phyloP scores from a whole-genome alignment of 2,797 vertebrate genomes.

The Hippopotamyrus pictus region DNA sequence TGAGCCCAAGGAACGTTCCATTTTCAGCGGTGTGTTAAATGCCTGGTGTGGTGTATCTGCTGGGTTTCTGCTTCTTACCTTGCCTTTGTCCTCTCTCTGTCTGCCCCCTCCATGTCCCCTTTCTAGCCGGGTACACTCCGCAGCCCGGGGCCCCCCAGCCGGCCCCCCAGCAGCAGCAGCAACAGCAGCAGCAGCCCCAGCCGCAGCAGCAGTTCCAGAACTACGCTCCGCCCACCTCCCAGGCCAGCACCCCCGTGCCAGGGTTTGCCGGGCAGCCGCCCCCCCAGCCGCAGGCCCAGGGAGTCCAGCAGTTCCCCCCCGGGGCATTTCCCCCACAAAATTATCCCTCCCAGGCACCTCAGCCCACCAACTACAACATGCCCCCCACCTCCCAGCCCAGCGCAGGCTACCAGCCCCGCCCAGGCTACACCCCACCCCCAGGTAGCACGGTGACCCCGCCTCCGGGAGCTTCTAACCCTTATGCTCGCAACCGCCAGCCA shows the following conservation, averaged over 20 bases:
- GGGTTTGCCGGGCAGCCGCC: slow-evolving; percentile 57
- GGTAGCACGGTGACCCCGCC: slow-evolving; percentile 81
- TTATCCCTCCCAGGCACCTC: slow-evolving; percentile 66
- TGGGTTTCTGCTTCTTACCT: neutral
- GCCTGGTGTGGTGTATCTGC: neutral
- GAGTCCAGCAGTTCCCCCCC: slow-evolving; percentile 60
- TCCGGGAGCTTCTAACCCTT: slow-evolving; percentile 83
- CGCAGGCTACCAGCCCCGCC: slow-evolving; percentile 77
- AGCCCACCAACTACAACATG: slow-evolving; percentile 58
- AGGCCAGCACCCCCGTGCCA: slow-evolving; percentile 64
- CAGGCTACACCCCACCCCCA: slow-evolving; percentile 80
- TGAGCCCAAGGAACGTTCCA: neutral
- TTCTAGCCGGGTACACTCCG: slow-evolving; percentile 77
- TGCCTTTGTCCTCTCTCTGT: neutral
- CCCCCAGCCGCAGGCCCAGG: slow-evolving; percentile 63
- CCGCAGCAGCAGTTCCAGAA: slow-evolving; percentile 85
- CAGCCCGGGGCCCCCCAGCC: slow-evolving; percentile 75
- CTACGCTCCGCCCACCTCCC: slow-evolving; percentile 76
- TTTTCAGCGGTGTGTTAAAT: neutral
- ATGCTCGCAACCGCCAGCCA: slow-evolving; percentile 83
- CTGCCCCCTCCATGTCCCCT: slow-evolving; percentile 8
- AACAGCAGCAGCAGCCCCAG: slow-evolving; percentile 53
- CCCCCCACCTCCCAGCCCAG: slow-evolving; percentile 72
- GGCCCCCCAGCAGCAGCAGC: slow-evolving; percentile 64
- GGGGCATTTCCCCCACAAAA: slow-evolving; percentile 62